Base-by-base conservation (phyloP, 2,113 vertebrate genomes). In the Rutilus rutilus region DNA sequence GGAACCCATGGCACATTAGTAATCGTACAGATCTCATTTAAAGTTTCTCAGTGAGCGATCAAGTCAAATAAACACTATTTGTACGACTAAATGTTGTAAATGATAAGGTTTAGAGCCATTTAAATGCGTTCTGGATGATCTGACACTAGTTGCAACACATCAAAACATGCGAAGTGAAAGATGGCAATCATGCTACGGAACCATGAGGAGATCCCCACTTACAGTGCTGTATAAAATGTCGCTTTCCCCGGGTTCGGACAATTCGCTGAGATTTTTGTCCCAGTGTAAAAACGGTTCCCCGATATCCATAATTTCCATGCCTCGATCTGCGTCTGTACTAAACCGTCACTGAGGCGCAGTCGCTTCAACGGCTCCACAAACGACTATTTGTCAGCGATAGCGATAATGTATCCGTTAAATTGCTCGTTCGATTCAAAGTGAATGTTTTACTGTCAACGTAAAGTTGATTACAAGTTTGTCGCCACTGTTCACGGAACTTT, bases 191-290 rank as follows among this genome's bases (percentile, higher is more conserved):
- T 47, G 39, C 5, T 15, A 60, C 15, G 23, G 14, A 1, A 54
- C 36, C 12, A 59, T 5, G 23, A 79, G n/a, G n/a, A 15, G 14
- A 50, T 59, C 27, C 30, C 6, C 0, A 93, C 97, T 97, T 91
- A 98, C 97, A 90, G 96, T 98, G 89, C 93, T 96, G 92, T 96
- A 96, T 79, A 97, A 93, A 42, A 95, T 95, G 36, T 99, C 97
- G 83, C 93, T 90, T 36, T 98, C 97, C 2, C 93, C 96, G 11
- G 93, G 90, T 88, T 99, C 97, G n/a, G 97, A 98, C 92, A 98
- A 93, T 93, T 99, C 97, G 89, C 97, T 98, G 83, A 98, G 96
- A 92, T 97, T 97, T 87, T 96, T 93, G 93, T 98, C 97, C 97
- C 97, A 97, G 21, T 86, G 85, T 54, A 86, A 54, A 42, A 82